Conservation (phyloP, 2,113 vertebrate genomes). For the Neofelis nebulosa region DNA sequence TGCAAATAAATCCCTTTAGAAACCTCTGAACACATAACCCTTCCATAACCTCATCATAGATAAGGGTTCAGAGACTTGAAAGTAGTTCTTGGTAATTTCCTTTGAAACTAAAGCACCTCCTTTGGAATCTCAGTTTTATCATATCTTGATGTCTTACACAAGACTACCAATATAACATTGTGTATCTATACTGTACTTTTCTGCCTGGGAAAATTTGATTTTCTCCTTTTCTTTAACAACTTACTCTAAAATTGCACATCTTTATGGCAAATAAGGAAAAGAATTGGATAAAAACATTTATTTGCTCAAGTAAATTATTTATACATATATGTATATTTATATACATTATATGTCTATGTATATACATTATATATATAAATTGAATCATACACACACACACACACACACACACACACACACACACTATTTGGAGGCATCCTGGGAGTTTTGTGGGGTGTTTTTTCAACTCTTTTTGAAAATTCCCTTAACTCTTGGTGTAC, state of each 20-base stretch:
- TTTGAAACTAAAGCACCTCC: background rate
- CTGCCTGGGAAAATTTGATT: background rate
- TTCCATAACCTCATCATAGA: background rate
- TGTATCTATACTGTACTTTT: background rate
- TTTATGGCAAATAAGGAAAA: slow-evolving; percentile 7
- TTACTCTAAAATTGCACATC: background rate
- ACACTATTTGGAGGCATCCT: background rate
- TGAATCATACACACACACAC: too few relatives aligned
- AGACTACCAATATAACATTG: background rate
- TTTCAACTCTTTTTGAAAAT: background rate
- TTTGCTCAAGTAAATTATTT: background rate
- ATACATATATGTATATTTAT: background rate
- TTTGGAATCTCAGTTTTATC: background rate
- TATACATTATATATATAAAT: background rate
- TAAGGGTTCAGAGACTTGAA: background rate
- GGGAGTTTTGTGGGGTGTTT: background rate
- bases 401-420: too few relatives aligned
- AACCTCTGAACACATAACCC: background rate
- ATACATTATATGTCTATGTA: background rate
- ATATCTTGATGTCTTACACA: background rate
- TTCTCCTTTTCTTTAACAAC: background rate
- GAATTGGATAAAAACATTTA: background rate
- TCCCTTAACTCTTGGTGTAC: background rate
- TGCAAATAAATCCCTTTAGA: background rate
- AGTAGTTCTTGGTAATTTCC: background rate